Evolutionary conservation across 2,888 invertebrate species (phyloP), one percentile per base, ranked within the genome.

Genomic region (Crioceris asparagi): DNA sequence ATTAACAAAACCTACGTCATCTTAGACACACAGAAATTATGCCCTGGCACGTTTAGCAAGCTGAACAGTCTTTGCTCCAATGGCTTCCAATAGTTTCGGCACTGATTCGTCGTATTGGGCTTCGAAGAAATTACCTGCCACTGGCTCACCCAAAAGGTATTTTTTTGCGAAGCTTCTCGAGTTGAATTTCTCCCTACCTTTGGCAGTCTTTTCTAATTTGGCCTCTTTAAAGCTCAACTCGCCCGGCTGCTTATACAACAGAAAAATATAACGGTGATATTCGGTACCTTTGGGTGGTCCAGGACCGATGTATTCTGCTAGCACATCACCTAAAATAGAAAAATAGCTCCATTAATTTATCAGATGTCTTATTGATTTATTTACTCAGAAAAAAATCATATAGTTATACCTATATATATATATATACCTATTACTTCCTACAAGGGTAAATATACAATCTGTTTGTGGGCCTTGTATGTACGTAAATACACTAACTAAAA

Each of bases 371-470:
- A n/a, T n/a, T n/a, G n/a, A n/a, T n/a, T n/a, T n/a, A n/a, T n/a
- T n/a, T n/a, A n/a, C n/a, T n/a, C n/a, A n/a, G n/a, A n/a, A n/a
- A n/a, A n/a, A n/a, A n/a, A n/a, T n/a, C n/a, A n/a, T n/a, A n/a
- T n/a, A n/a, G n/a, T n/a, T n/a, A n/a, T n/a, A n/a, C n/a, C n/a
- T n/a, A n/a, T n/a, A n/a, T n/a, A n/a, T n/a, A n/a, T n/a, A n/a
- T n/a, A n/a, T n/a, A n/a, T n/a, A n/a, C n/a, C n/a, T n/a, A n/a
- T n/a, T n/a, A n/a, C n/a, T 85, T 15, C 72, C 80, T 8, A 84
- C 72, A 3, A 83, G 62, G 83, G 84, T 85, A 57, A 85, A 84
- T 51, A 79, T 77, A 77, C 79, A 82, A 62, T 85, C 83, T n/a
- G 82, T 67, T 49, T 72, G 75, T n/a, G n/a, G n/a, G n/a, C n/a